Base-by-base conservation (phyloP, 2,888 invertebrate species). In the Drosophila ezoana region DNA sequence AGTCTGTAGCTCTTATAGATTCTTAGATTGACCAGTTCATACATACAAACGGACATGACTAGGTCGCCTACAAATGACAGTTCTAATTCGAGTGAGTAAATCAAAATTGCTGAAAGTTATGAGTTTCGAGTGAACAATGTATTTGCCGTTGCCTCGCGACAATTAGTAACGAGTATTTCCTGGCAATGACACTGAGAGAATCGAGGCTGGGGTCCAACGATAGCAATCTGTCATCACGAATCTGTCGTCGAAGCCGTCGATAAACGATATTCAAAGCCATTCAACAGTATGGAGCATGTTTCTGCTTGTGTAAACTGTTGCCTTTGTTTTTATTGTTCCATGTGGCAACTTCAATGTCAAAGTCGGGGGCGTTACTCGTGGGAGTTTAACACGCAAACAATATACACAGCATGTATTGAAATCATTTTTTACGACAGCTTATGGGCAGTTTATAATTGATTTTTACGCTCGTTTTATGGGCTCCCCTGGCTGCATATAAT, bases 301-400 rank as follows among this genome's bases (percentile, higher is more conserved):
- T 43, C n/a, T 45, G 37, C 32, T 33, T 35, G 16, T 51, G 61
- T 1, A 33, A 44, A 64, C 72, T 69, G 28, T 66, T 72, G 43
- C 37, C 43, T 48, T 43, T 61, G 38, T 33, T 61, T 54, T 49
- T 32, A 38, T 58, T 62, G 49, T 20, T 28, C 28, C 28, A 28
- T 62, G 35, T 62, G 37, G 43, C 44, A 66, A 72, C 81, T 77
- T 77, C 79, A 79, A 83, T 79, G 79, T 79, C 81, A 79, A 80
- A 80, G 84, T 80, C 79, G 83, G 72, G 76, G 83, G 83, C 80
- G 83, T 74, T 48, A 20, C 37, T 41, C 71, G 80, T 77, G 68
- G 76, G 66, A 80, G 67, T 62, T 49, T 41, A 47, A 38, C 53
- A 41, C 59, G 51, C 68, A 44, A 66, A 51, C 67, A 66, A 20